Evolutionary conservation across 2,113 vertebrate species (phyloP), one percentile per base, ranked within the genome.

Genomic region (Ciconia boyciana): DNA sequence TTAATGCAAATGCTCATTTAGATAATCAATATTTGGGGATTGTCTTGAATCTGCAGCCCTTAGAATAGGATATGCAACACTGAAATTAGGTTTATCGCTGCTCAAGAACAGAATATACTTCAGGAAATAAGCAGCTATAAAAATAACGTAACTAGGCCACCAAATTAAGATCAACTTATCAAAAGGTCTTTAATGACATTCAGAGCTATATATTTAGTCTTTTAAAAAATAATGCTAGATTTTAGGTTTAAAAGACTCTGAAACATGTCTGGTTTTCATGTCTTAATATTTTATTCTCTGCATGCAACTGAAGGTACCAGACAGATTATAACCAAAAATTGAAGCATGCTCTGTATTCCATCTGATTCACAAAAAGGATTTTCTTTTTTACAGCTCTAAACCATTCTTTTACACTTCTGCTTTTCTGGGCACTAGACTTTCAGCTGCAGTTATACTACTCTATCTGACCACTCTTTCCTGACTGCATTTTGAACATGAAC

Each of bases 1-100:
- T 92, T 81, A 74, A 80, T 49, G 55, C 46, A 96, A 93, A 75
- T 17, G 29, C 78, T 95, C 34, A 65, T 86, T 97, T 90, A 94
- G 80, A 76, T 87, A 86, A 92, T 92, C 96, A 95, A 83, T 96
- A 97, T 89, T 85, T 94, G 90, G 81, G 85, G 62, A 96, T 80
- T 88, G 89, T 92, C 94, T 92, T 93, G 60, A 90, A 77, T 91
- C 54, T 72, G 34, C 52, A 87, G 83, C 49, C 34, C 82, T 94
- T 32, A 57, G 66, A 95, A 96, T 18, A 94, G 79, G 68, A 81
- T 87, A 87, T 54, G 26, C 66, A 87, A 92, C 83, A 93, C 61
- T 89, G 87, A 94, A 91, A 79, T 77, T 87, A 44, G 81, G 41
- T 96, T 97, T 89, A 57, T 92, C 79, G 95, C 69, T 84, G 93